Base-by-base conservation (phyloP, 2,888 invertebrate genomes). In the Clitarchus hookeri region DNA sequence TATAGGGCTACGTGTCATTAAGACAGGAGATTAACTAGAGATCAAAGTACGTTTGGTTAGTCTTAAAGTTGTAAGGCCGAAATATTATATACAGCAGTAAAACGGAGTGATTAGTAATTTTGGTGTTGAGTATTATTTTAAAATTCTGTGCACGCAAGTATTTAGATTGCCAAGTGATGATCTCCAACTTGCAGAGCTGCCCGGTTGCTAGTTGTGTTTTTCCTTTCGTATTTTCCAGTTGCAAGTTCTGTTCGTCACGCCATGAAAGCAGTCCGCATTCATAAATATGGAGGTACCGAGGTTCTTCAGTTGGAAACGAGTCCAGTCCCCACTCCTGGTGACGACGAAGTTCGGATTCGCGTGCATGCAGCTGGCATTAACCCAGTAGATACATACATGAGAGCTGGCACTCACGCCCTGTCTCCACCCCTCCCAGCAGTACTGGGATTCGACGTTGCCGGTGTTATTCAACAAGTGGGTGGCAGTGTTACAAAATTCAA, bases 331-430 rank as follows among this genome's bases (percentile, higher is more conserved):
- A 53, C 82, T 4, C 44, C 85, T 23, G 85, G 44, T n/a, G 80
- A 87, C 0, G 77, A 84, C n/a, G 88, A 93, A 93, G 91, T 94
- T 23, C 89, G 94, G 88, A 91, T 94, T 12, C 90, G 91, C 87
- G 91, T 94, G 0, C 88, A 90, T 48, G 91, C 92, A 6, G 91
- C 92, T 84, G 94, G 93, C 26, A 91, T 94, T 1, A 94, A 94
- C 88, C 94, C 94, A 8, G 93, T 94, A 6, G 94, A 94, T 87
- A 93, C 93, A 0, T 94, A 94, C 89, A 92, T 93, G 83, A 90
- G 93, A 48, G 89, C 91, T 77, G 94, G 94, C n/a, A 89, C 89
- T 0, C 92, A 92, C 88, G 89, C 89, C 12, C 85, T 86, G 25
- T 88, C 91, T 6, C 93, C 93, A 2, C 86, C 89, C 11, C 90